Conservation (phyloP, 2,888 invertebrate species). For the Rotaria magnacalcarata region DNA sequence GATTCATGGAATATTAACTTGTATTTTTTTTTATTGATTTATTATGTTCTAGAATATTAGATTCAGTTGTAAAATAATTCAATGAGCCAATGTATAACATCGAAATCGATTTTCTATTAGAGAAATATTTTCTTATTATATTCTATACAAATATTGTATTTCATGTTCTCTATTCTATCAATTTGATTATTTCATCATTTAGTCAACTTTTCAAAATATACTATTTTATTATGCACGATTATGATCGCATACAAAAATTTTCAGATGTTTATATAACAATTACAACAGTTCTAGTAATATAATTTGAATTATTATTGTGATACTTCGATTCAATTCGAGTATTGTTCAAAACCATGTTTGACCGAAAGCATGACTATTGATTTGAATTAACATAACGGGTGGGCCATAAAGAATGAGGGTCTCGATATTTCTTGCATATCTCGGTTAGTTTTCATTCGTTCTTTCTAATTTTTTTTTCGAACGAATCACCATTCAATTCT, state of each 20-base stretch:
- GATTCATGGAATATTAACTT: conserved; percentile 70
- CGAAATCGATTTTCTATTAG: conserved; percentile 60
- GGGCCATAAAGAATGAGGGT: too few relatives aligned
- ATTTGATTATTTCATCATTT: conserved; percentile 80
- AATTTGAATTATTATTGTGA: conserved; percentile 72
- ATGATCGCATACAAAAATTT: too few relatives aligned
- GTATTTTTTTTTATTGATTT: background rate
- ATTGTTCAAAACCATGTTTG: conserved; percentile 89
- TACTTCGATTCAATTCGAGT: conserved; percentile 78
- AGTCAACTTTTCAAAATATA: conserved; percentile 92
- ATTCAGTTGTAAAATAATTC: conserved; percentile 81
- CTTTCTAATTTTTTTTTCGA: too few relatives aligned
- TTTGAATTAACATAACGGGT: too few relatives aligned
- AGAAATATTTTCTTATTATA: conserved; percentile 70
- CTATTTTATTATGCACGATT: conserved; percentile 72
- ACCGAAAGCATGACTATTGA: conserved; percentile 66
- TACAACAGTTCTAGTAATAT: conserved; percentile 75
- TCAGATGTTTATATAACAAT: conserved; percentile 84
- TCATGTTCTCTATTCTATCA: conserved; percentile 77
- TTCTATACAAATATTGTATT: conserved; percentile 78
- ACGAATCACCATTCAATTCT: too few relatives aligned
- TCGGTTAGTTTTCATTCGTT: too few relatives aligned
- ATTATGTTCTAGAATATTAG: conserved; percentile 72
- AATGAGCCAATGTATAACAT: conserved; percentile 88
- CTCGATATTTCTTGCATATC: too few relatives aligned